Evolutionary conservation across 2,113 vertebrate genomes (phyloP), one percentile per base, ranked within the genome.

Genomic region (Leucopsar rothschildi): DNA sequence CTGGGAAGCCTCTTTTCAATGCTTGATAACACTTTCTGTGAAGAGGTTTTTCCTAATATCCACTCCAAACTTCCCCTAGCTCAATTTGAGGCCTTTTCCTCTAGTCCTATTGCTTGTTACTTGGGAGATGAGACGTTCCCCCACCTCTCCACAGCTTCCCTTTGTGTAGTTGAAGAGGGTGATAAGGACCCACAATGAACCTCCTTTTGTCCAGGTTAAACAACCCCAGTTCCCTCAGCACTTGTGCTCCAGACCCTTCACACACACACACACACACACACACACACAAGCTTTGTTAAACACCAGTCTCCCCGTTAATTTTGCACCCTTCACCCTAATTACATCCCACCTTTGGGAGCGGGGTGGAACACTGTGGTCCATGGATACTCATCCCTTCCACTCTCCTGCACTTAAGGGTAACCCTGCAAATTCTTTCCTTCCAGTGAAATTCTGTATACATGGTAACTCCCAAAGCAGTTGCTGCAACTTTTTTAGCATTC

Each of bases 251-350:
- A 68, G 39, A 45, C 45, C 24, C n/a, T 60, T 60, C 17, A 40
- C 8, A 33, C 40, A 40, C 40, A 40, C 40, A 40, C 40, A 40
- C 12, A 40, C 40, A 40, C 40, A 40, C 59, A 20, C 33, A 60
- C 15, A 37, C 9, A 57, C 7, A 52, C 1, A 53, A 57, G 21
- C 8, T 56, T 44, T 75, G 20, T 53, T 45, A 79, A 63, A 79
- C 6, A 10, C 0, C 0, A 85, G 5, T 28, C 5, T 50, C 23
- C 49, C 42, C 2, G 0, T 29, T 64, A 22, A 66, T 53, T 85
- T 82, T 79, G 4, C 33, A 76, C 24, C 29, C 33, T 66, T 76
- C 63, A 68, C 28, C 35, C 52, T 33, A 79, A 70, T 79, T 68
- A 55, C 13, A 65, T 20, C 44, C 49, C 49, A 0, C 10, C 10